Base-by-base conservation (phyloP, 2,797 vertebrate species). In the Bradypodion ventrale region DNA sequence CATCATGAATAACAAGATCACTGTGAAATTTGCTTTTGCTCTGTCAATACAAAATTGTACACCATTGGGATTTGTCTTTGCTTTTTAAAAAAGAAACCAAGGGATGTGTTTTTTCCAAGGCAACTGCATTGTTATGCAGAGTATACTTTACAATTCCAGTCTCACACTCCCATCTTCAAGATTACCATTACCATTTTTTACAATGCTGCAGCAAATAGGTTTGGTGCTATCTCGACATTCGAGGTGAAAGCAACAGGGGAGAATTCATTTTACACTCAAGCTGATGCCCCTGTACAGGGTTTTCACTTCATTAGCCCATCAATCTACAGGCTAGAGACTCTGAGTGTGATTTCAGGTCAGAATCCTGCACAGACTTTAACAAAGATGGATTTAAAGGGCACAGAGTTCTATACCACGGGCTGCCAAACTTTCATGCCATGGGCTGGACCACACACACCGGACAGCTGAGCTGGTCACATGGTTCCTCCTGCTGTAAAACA, bases 261-360 rank as follows among this genome's bases (percentile, higher is more conserved):
- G 74, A 82, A 85, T 81, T 77, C 84, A 82, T 82, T 85, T 85
- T 82, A 77, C 74, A 62, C 79, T 85, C 73, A 49, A 82, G 56
- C 73, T 79, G 82, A 42, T 76, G 84, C 65, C 60, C 66, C 79
- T 70, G 65, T 81, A 21, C 74, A 77, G 56, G 40, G 79, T 82
- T 75, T 82, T 85, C 79, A 72, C 74, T 85, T 85, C 79, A 82
- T 85, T 85, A 85, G 73, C 84, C 66, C 19, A 82, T 74, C 79
- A 82, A 82, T 82, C 74, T 62, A 62, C 56, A 76, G 74, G 66
- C 65, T 82, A 40, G 73, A 52, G 84, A 85, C 77, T 81, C 73
- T 63, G 56, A 82, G 69, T 72, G 75, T 72, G 84, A 82, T 82
- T 82, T 85, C 42, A 52, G 84, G 84, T 77, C 74, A 82, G 74